Conservation (phyloP, 2,113 vertebrate species). For the Riparia riparia region DNA sequence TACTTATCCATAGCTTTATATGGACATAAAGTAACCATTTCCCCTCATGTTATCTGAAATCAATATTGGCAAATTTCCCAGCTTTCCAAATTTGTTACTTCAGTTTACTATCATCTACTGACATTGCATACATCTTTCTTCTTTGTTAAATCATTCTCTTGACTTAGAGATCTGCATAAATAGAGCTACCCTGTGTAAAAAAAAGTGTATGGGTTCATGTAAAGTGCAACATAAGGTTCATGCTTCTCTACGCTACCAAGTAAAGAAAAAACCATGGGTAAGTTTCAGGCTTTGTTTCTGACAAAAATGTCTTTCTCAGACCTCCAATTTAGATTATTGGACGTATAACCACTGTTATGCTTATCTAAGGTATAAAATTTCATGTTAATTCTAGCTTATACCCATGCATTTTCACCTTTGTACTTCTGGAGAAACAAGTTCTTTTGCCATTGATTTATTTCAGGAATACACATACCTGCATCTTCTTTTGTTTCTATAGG, state of each 20-base stretch:
- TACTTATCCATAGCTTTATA: neutral
- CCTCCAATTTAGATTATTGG: neutral
- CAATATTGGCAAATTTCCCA: neutral
- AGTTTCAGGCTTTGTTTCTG: neutral
- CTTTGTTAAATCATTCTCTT: neutral
- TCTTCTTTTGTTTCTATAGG: neutral
- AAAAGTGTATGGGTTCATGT: neutral
- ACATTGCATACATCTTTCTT: neutral
- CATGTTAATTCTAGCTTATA: neutral
- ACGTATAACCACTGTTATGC: neutral
- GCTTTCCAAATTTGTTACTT: neutral
- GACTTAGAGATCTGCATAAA: neutral
- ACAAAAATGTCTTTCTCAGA: neutral
- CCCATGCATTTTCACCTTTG: neutral
- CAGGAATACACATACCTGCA: neutral
- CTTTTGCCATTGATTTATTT: neutral
- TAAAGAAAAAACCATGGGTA: neutral
- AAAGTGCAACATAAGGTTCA: neutral
- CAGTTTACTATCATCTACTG: neutral
- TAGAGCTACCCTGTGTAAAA: neutral
- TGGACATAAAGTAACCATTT: neutral
- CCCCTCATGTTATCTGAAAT: neutral
- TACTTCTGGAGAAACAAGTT: neutral
- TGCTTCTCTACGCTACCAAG: neutral
- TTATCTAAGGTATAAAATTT: neutral